Percentiles rank a stretch among this genome's conserved stretches.
Conservation (phyloP, 2,113 vertebrate genomes). For the Myotis yumanensis region DNA sequence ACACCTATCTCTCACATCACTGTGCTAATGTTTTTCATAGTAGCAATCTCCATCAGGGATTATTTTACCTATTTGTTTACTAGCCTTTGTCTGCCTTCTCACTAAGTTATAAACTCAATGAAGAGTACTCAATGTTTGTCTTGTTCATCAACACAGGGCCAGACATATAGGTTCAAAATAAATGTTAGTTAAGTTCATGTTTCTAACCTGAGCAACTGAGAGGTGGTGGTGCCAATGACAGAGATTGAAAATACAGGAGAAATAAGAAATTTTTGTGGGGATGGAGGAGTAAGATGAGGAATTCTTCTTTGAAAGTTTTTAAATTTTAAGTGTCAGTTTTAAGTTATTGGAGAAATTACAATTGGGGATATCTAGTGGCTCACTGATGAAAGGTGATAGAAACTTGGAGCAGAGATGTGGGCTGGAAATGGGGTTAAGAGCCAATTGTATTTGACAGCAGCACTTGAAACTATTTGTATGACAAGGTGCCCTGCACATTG, state of each 20-base stretch:
- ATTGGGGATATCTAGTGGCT: background rate
- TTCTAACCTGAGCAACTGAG: background rate
- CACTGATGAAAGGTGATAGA: background rate
- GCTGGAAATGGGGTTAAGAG: background rate
- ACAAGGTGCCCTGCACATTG: background rate
- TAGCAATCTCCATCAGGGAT: background rate
- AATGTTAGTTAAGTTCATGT: background rate
- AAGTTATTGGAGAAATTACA: background rate
- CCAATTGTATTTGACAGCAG: background rate
- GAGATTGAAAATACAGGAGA: background rate
- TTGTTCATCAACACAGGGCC: background rate
- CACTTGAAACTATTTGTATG: background rate
- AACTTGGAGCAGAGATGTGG: background rate
- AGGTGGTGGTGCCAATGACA: background rate
- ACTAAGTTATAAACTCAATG: background rate
- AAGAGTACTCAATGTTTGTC: background rate
- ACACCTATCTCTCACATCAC: background rate
- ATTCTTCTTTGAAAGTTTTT: background rate
- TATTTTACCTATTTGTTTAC: background rate
- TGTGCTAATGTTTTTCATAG: background rate
- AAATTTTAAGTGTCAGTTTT: background rate
- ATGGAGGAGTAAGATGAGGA: background rate
- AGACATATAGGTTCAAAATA: background rate
- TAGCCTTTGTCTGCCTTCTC: background rate
- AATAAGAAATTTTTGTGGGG: background rate